phyloP scores from a whole-genome alignment of 2,888 invertebrate species.

The Drosophila infuscata region DNA sequence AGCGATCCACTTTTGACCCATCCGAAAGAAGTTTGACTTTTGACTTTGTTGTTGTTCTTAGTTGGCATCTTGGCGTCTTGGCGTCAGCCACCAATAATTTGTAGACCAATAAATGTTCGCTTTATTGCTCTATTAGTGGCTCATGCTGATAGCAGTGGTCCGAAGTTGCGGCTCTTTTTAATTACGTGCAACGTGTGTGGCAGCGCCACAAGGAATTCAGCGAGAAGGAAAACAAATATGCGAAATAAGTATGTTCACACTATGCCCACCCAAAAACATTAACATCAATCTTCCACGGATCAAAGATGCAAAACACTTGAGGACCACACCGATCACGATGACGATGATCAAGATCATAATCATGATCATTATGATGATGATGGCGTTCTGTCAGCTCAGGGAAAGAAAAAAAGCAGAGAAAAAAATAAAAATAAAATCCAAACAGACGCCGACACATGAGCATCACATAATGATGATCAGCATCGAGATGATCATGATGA shows the following conservation, averaged over 20 bases:
- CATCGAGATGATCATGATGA: slow-evolving; percentile 32
- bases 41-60: not conserved
- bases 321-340: slow-evolving; percentile 70
- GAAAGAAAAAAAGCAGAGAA: not conserved
- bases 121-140: slow-evolving; percentile 84
- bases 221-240: slow-evolving; percentile 69
- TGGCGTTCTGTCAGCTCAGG: not conserved
- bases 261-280: slow-evolving; percentile 75
- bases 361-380: not conserved
- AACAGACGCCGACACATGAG: slow-evolving; percentile 51
- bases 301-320: slow-evolving; percentile 82
- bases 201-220: slow-evolving; percentile 5
- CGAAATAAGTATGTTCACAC: slow-evolving; percentile 83
- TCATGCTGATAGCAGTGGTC: slow-evolving; percentile 39
- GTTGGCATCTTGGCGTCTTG: slow-evolving; percentile 8
- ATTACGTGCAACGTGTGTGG: slow-evolving; percentile 64
- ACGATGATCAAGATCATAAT: not conserved
- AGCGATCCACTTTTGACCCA: slow-evolving; percentile 46
- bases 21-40: slow-evolving; percentile 22
- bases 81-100: slow-evolving; percentile 79
- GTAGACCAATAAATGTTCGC: slow-evolving; percentile 82
- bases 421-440: not conserved
- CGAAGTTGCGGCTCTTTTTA: slow-evolving; percentile 39
- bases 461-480: slow-evolving; percentile 33
- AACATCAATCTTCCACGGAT: slow-evolving; percentile 84